Evolutionary conservation across 2,888 invertebrate species (phyloP), one percentile per base, ranked within the genome.

Genomic region (Drosophila recens): DNA sequence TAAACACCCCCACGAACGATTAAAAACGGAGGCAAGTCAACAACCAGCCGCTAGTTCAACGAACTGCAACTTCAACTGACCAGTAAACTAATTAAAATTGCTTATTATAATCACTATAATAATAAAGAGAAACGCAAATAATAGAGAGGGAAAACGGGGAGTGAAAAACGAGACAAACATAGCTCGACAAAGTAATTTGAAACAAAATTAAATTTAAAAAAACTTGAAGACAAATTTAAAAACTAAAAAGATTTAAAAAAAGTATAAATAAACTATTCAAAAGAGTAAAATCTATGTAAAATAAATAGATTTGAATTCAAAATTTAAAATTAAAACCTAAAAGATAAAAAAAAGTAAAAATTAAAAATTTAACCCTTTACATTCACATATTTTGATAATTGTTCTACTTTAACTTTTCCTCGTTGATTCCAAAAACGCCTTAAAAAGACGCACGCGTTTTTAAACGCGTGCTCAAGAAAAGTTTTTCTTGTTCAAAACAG

Each of bases 81-180:
- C 76, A 72, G 68, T 66, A 68, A 15, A 65, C 73, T 79, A 88
- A 88, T 88, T 86, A 80, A 82, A 82, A 78, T 58, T 69, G 61
- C 68, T 67, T 45, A 77, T 72, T 79, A 72, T 54, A 70, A 66
- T 75, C 53, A 78, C 27, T 40, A 61, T 46, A 36, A 49, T 43
- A 43, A 65, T 46, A 65, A 64, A 57, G 40, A 51, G 2, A 38
- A 38, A 36, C 4, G 11, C 13, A 10, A 15, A 13, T 15, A 10
- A 51, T 42, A 33, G 40, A 40, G 38, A n/a, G 40, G n/a, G 0
- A n/a, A 20, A 30, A 27, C 27, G 11, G 38, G 17, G 34, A 15
- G 40, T 15, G 13, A 30, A 11, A 15, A 56, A 49, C 27, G 40
- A 30, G 57, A 54, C 51, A 34, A 46, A 43, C 72, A 72, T 69